phyloP scores from a whole-genome alignment of 2,888 invertebrate genomes.

The Deilephila elpenor region DNA sequence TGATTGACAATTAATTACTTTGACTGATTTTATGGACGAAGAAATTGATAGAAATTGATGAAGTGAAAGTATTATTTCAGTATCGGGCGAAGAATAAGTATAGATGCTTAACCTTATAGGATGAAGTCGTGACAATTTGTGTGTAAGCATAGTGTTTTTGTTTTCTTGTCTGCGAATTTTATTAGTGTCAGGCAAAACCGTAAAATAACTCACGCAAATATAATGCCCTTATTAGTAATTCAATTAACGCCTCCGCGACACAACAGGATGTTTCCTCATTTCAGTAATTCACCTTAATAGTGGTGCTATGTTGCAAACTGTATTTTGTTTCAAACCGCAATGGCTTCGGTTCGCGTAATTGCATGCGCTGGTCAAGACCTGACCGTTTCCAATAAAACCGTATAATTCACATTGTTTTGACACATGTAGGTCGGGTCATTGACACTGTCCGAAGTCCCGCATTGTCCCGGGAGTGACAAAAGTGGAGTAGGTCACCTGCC shows the following conservation, averaged over 20 bases:
- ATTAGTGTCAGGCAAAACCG: no score
- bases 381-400: conserved; percentile 12
- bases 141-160: no score
- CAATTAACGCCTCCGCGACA: neutral
- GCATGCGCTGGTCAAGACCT: conserved; percentile 32
- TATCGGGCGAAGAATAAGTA: no score
- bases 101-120: no score
- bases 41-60: no score
- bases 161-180: no score
- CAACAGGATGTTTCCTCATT: conserved; percentile 3
- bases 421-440: conserved; percentile 23
- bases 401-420: conserved; percentile 17
- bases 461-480: conserved; percentile 38
- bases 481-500: conserved; percentile 43
- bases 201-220: no score
- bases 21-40: no score
- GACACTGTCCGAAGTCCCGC: conserved; percentile 30
- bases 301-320: neutral
- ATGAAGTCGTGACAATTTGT: no score
- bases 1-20: no score
- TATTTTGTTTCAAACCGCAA: conserved; percentile 8
- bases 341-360: conserved; percentile 1
- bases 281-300: conserved; percentile 9
- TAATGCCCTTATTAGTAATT: neutral
- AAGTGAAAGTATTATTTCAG: no score